These are phyloP conservation scores for Matsumurasca onukii DNA, from an alignment of 1,140 invertebrate genomes.

Conservation along the genomic window DNA sequence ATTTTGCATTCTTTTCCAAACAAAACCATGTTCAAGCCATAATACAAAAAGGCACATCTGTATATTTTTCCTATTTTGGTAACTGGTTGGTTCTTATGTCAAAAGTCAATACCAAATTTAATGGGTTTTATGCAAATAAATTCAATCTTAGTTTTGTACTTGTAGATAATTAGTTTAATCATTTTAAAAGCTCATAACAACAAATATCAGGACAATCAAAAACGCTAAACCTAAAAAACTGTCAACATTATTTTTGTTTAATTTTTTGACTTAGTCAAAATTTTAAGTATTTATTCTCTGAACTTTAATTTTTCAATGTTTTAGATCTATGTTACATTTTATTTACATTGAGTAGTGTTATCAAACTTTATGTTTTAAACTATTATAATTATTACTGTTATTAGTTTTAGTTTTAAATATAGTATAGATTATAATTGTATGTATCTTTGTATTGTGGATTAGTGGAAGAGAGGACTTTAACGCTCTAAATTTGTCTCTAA, in stretches of 20 bases:
- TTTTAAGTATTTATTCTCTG: background rate
- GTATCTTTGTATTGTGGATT: too few species aligned
- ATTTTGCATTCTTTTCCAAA: too few species aligned
- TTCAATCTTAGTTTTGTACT: slow-evolving; percentile 18
- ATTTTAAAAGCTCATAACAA: background rate
- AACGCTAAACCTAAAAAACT: background rate
- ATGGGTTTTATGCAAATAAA: slow-evolving; percentile 5
- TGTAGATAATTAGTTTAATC: background rate
- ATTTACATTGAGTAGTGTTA: background rate
- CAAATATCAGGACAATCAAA: background rate
- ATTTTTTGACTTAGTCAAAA: background rate
- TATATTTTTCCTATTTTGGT: too few species aligned
- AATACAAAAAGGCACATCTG: too few species aligned
- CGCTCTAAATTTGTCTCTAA: too few species aligned
- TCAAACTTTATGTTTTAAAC: background rate
- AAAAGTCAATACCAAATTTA: too few species aligned
- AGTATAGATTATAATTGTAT: background rate
- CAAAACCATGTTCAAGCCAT: too few species aligned
- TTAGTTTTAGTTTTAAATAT: background rate
- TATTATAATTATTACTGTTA: background rate
- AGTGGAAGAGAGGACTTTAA: too few species aligned
- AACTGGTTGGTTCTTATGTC: too few species aligned
- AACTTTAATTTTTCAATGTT: background rate
- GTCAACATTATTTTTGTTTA: background rate
- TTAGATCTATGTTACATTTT: background rate